Conservation (phyloP, 2,797 vertebrate genomes). For the Vultur gryphus region DNA sequence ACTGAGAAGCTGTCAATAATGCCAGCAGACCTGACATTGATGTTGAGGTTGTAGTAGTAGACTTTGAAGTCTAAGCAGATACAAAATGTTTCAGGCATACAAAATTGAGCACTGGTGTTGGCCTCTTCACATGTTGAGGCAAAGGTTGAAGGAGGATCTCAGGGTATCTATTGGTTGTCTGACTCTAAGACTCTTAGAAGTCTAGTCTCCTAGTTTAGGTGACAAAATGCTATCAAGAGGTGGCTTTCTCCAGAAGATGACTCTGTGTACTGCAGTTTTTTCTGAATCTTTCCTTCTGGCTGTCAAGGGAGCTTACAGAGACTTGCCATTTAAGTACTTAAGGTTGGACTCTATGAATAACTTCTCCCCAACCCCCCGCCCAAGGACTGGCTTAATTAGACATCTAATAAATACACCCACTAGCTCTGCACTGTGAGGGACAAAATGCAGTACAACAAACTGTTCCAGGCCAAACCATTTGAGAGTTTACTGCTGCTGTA, state of each 20-base stretch:
- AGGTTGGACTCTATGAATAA: background rate
- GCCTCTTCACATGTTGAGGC: background rate
- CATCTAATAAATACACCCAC: background rate
- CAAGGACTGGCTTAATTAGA: background rate
- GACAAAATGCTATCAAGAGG: background rate
- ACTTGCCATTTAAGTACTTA: background rate
- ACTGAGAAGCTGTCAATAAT: background rate
- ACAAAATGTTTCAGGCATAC: background rate
- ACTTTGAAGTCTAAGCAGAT: background rate
- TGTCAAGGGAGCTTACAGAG: background rate
- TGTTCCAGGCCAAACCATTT: background rate
- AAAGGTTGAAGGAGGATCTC: background rate
- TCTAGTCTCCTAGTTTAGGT: background rate
- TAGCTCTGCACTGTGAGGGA: background rate
- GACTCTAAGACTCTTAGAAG: background rate
- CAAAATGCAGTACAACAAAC: background rate
- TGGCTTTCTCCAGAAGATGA: background rate
- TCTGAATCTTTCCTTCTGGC: background rate
- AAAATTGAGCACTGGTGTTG: background rate
- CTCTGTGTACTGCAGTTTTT: background rate
- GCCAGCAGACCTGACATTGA: background rate
- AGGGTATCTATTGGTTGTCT: background rate
- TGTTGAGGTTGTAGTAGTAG: background rate
- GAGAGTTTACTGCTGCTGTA: background rate
- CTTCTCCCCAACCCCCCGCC: background rate